A percentile compares a stretch with the other conserved stretches of the same genome.
phyloP scores from a whole-genome alignment of 2,888 invertebrate genomes.

The Habroteleia sp. region DNA sequence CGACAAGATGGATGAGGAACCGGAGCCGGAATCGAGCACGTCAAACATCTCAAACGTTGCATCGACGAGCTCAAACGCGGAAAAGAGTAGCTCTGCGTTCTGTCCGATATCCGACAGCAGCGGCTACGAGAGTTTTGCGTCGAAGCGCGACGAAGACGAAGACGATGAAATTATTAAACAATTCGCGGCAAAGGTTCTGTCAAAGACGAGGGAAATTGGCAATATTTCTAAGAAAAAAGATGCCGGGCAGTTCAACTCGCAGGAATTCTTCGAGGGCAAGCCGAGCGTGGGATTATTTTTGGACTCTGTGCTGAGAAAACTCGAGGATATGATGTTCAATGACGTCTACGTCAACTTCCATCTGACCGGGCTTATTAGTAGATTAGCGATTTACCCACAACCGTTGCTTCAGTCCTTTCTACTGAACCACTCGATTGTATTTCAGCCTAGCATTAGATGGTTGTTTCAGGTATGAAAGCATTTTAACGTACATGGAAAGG shows the following conservation, averaged over 20 bases:
- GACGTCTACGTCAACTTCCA: slow-evolving; percentile 92
- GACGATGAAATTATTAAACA: slow-evolving; percentile 40
- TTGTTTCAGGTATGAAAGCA: slow-evolving; percentile 94
- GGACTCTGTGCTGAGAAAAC: slow-evolving; percentile 89
- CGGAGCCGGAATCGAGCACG: slow-evolving; percentile 36
- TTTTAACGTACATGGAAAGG: too few species aligned
- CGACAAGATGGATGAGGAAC: slow-evolving; percentile 53
- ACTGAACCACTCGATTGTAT: slow-evolving; percentile 90
- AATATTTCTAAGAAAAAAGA: slow-evolving; percentile 21
- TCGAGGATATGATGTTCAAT: slow-evolving; percentile 92
- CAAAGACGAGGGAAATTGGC: neutral
- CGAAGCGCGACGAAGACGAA: slow-evolving; percentile 71
- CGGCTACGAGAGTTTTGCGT: slow-evolving; percentile 87
- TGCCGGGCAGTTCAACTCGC: slow-evolving; percentile 15
- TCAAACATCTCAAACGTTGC: slow-evolving; percentile 39
- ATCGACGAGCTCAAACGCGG: slow-evolving; percentile 60
- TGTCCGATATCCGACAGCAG: slow-evolving; percentile 89
- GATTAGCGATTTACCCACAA: slow-evolving; percentile 93
- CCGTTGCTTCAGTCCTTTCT: slow-evolving; percentile 93
- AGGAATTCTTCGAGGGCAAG: slow-evolving; percentile 75
- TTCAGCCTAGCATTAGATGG: slow-evolving; percentile 95
- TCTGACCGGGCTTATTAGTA: slow-evolving; percentile 92
- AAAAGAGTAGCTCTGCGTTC: slow-evolving; percentile 75
- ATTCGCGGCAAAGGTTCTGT: slow-evolving; percentile 17
- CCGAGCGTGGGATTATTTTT: slow-evolving; percentile 84